phyloP scores from a whole-genome alignment of 2,113 vertebrate genomes.

The Malurus elegans region DNA sequence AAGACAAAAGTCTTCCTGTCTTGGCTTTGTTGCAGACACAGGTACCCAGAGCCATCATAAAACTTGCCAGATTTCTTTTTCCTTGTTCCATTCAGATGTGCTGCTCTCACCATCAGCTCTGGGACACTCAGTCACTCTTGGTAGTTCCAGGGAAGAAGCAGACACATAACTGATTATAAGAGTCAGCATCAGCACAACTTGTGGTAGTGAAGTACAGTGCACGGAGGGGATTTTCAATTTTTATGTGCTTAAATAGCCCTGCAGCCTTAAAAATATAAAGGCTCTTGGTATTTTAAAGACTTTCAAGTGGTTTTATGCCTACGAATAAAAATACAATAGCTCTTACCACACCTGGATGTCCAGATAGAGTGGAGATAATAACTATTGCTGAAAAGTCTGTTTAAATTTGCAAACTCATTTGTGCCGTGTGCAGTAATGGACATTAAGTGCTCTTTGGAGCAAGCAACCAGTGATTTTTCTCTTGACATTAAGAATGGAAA shows the following conservation, averaged over 20 bases:
- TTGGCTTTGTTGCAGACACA: background rate
- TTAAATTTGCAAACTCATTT: background rate
- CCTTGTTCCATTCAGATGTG: background rate
- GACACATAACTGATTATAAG: background rate
- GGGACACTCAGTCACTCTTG: background rate
- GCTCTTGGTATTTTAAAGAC: background rate
- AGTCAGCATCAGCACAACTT: background rate
- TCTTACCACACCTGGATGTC: background rate
- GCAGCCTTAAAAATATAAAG: background rate
- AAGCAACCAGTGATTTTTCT: conserved; percentile 14
- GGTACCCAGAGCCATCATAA: background rate
- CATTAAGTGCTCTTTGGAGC: conserved; percentile 8
- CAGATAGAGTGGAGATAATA: background rate
- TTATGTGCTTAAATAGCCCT: background rate
- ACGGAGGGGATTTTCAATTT: background rate
- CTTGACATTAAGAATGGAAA: conserved; percentile 9
- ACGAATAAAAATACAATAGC: background rate
- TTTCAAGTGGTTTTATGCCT: background rate
- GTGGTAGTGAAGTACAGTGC: background rate
- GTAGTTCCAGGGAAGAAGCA: background rate
- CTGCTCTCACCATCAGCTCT: background rate
- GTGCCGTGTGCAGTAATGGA: background rate
- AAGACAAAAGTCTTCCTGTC: background rate
- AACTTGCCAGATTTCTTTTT: background rate
- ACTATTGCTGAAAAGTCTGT: background rate